These are phyloP conservation scores for Dasypus novemcinctus DNA, from an alignment of 2,113 vertebrate genomes.

Conservation along the genomic window DNA sequence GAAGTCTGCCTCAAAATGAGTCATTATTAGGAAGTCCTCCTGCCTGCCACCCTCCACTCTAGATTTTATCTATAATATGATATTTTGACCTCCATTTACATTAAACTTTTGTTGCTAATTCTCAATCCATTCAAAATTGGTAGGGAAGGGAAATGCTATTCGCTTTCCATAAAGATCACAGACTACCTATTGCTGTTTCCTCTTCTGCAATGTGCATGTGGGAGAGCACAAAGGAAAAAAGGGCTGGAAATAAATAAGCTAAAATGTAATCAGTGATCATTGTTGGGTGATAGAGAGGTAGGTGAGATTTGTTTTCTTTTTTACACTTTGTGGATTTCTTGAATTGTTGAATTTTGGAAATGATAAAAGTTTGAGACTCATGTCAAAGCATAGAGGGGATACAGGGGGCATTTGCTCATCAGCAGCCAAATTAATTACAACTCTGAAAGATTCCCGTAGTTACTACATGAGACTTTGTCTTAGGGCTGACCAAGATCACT, in stretches of 20 bases:
- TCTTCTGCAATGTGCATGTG: neutral
- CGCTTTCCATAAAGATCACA: neutral
- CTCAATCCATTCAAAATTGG: neutral
- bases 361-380: neutral
- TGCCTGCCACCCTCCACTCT: neutral
- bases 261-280: neutral
- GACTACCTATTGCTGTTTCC: neutral
- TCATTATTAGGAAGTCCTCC: neutral
- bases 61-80: neutral
- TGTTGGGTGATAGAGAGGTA: neutral
- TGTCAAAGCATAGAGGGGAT: neutral
- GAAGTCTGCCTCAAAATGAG: neutral
- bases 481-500: neutral
- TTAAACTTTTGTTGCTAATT: neutral
- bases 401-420: neutral
- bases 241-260: neutral
- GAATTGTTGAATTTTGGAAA: constrained; percentile 3
- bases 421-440: neutral
- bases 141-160: neutral
- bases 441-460: neutral
- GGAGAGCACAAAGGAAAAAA: neutral
- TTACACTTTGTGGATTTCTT: neutral
- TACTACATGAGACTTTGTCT: neutral
- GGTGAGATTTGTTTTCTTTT: neutral
- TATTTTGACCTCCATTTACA: neutral